Evolutionary conservation across 2,888 invertebrate species (phyloP).

Genomic region (Pheosia gnoma): DNA sequence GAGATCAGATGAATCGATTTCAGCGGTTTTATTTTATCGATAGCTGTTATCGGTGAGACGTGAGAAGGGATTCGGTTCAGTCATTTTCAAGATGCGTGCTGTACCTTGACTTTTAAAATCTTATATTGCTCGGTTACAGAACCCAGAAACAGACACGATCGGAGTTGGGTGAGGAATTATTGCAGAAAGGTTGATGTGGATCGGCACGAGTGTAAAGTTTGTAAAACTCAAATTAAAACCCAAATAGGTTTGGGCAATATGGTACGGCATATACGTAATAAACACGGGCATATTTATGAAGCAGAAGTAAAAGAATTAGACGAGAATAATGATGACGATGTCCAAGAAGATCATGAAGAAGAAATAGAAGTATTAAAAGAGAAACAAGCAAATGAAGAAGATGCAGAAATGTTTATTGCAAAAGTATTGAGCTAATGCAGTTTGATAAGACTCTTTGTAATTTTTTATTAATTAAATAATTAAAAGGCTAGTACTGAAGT

Average conservation of each 20-base stretch:
- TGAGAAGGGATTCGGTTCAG: too few relatives aligned
- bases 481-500: too few relatives aligned
- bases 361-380: not conserved
- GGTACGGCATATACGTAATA: constrained; percentile 12
- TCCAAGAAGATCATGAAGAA: not conserved
- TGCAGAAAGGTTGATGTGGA: constrained; percentile 2
- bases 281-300: constrained; percentile 10
- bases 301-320: constrained; percentile 6
- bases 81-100: too few relatives aligned
- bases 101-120: not conserved
- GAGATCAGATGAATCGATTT: too few relatives aligned
- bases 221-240: constrained; percentile 7
- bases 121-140: not conserved
- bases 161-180: constrained; percentile 12
- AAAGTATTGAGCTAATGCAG: constrained; percentile 1
- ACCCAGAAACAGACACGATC: not conserved
- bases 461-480: too few relatives aligned
- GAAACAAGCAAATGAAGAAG: constrained; percentile 1
- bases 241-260: constrained; percentile 7
- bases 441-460: too few relatives aligned
- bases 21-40: too few relatives aligned
- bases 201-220: constrained; percentile 11
- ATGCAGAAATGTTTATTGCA: not conserved
- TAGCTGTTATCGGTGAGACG: too few relatives aligned
- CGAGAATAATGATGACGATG: not conserved